phyloP scores from a whole-genome alignment of 2,888 invertebrate genomes.

The Tolmerus cingulatus region DNA sequence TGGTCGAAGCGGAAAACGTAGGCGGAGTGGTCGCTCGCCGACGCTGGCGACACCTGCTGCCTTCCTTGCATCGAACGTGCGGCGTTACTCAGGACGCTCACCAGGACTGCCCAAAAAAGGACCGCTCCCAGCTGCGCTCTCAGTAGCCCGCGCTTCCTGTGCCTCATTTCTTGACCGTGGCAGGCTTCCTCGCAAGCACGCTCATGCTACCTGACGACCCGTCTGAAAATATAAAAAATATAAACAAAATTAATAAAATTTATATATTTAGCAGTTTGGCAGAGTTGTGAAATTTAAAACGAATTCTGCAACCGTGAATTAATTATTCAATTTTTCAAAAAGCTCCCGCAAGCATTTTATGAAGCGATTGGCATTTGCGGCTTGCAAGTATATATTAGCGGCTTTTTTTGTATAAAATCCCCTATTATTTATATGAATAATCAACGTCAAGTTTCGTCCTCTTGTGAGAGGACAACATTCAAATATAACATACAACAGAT shows the following conservation, averaged over 20 bases:
- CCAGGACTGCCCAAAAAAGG: constrained; percentile 51
- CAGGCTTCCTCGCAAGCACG: background rate
- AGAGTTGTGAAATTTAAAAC: no score
- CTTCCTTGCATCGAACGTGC: constrained; percentile 44
- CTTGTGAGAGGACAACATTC: no score
- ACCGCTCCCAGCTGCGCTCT: constrained; percentile 51
- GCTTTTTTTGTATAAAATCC: no score
- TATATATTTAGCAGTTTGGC: no score
- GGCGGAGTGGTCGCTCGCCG: constrained; percentile 47
- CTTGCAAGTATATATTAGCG: no score
- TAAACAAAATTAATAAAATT: background rate
- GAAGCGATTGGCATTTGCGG: no score
- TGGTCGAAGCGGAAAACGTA: constrained; percentile 74
- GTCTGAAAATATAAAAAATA: background rate
- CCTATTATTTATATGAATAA: no score
- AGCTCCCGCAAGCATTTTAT: no score
- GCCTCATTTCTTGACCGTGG: constrained; percentile 49
- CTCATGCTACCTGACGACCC: constrained; percentile 15
- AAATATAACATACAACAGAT: no score
- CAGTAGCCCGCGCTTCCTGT: constrained; percentile 49
- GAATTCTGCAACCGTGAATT: no score
- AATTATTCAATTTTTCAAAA: no score
- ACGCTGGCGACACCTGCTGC: constrained; percentile 21
- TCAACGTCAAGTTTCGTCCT: no score
- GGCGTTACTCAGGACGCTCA: constrained; percentile 49